Evolutionary conservation across 2,888 invertebrate genomes (phyloP).

Genomic region (Congeria kusceri): DNA sequence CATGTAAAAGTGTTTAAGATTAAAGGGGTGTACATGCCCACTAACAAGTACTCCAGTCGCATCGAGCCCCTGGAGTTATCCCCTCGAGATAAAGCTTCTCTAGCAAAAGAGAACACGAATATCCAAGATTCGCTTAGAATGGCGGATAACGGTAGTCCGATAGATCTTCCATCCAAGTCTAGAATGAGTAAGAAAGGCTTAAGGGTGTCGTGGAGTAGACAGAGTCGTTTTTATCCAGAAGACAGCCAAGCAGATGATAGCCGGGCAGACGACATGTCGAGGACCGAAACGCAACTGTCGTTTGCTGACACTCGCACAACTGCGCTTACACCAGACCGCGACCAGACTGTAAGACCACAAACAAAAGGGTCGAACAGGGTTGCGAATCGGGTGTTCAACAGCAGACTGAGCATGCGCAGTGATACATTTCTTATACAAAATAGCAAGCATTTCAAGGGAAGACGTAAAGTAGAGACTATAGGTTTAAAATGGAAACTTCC

Average conservation of each 20-base stretch:
- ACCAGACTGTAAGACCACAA: neutral
- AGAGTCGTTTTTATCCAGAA: conserved; percentile 48
- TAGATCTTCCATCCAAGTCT: conserved; percentile 48
- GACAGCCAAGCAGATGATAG: conserved; percentile 34
- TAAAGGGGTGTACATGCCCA: conserved; percentile 67
- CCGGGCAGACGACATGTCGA: conserved; percentile 8
- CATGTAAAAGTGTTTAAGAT: conserved; percentile 70
- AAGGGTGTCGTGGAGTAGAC: conserved; percentile 70
- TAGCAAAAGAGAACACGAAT: conserved; percentile 20
- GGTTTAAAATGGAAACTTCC: conserved; percentile 69
- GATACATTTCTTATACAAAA: conserved; percentile 46
- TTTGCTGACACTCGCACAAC: conserved; percentile 30
- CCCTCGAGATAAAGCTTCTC: conserved; percentile 21
- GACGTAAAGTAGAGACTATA: conserved; percentile 66
- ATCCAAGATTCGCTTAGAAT: conserved; percentile 36
- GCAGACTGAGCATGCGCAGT: conserved; percentile 40
- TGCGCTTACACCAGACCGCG: conserved; percentile 11
- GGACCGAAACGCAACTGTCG: conserved; percentile 23
- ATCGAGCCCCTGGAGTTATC: conserved; percentile 50
- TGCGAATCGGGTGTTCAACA: conserved; percentile 28
- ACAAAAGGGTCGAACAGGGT: neutral
- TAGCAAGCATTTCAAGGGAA: conserved; percentile 29
- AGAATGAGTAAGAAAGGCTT: conserved; percentile 64
- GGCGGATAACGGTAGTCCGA: conserved; percentile 52
- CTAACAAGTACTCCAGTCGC: conserved; percentile 67